A percentile compares a stretch with the other conserved stretches of the same genome.
Conservation (phyloP, 2,888 invertebrate species). For the Pyrrhosoma nymphula region DNA sequence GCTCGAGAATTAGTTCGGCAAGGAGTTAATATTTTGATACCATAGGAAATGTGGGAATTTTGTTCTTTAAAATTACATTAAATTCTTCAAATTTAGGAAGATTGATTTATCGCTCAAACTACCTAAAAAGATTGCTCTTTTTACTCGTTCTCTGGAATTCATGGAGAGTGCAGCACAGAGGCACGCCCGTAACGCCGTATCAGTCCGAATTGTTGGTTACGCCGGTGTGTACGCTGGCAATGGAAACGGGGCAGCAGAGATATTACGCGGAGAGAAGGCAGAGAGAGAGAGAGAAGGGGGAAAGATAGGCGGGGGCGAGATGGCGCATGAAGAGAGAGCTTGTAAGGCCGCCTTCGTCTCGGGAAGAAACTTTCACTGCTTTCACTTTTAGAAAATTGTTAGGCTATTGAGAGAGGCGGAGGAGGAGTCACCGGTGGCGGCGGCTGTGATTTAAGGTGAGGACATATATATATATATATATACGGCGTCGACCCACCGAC, state of each 20-base stretch:
- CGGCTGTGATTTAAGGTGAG: slow-evolving; percentile 53
- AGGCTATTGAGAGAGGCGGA: slow-evolving; percentile 39
- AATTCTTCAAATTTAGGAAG: no score
- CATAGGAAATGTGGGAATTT: no score
- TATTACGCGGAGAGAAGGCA: background rate
- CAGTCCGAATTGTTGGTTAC: no score
- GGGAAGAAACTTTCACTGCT: slow-evolving; percentile 55
- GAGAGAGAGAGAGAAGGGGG: background rate
- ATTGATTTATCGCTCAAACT: no score
- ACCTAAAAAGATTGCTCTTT: no score
- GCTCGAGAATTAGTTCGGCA: no score
- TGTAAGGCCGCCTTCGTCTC: background rate
- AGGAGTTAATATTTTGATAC: no score
- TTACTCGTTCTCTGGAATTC: no score
- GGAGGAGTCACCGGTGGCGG: background rate
- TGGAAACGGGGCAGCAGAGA: background rate
- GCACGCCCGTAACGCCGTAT: no score
- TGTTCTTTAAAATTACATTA: no score
- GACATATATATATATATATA: slow-evolving; percentile 1
- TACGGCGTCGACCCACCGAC: background rate
- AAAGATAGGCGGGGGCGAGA: background rate
- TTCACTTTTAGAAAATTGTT: slow-evolving; percentile 67
- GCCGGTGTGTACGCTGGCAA: no score
- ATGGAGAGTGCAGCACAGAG: no score
- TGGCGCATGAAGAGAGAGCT: slow-evolving; percentile 46